Conservation (phyloP, 2,888 invertebrate genomes). For the Dione juno region DNA sequence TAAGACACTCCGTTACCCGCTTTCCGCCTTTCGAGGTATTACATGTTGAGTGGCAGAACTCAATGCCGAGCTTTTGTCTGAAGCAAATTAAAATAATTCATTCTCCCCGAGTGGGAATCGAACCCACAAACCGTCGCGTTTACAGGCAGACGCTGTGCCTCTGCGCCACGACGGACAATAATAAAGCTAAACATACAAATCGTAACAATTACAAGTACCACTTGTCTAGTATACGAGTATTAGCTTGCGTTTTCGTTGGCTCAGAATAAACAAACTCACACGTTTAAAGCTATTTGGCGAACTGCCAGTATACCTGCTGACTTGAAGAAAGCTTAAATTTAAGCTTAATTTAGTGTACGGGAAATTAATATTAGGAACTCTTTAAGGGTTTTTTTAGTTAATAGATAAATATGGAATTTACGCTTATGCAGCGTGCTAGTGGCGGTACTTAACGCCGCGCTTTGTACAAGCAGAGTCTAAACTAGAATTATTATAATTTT, state of each 20-base stretch:
- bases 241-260: neutral
- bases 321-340: neutral
- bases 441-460: too few species aligned
- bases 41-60: too few species aligned
- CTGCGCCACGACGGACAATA: neutral
- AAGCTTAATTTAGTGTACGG: too few species aligned
- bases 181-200: neutral
- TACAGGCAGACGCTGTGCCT: neutral
- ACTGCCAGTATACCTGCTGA: slow-evolving; percentile 8
- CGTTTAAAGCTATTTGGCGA: neutral
- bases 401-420: neutral
- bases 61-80: too few species aligned
- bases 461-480: too few species aligned
- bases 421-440: too few species aligned
- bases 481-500: too few species aligned
- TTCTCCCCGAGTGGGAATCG: too few species aligned
- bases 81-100: too few species aligned
- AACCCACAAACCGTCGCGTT: too few species aligned
- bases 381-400: neutral
- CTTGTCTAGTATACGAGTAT: neutral
- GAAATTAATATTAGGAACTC: neutral
- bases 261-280: neutral
- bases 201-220: neutral
- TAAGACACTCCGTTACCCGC: too few species aligned
- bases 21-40: too few species aligned